These are phyloP conservation scores for Scytalopus superciliaris DNA, from an alignment of 2,113 vertebrate species.

Conservation along the genomic window DNA sequence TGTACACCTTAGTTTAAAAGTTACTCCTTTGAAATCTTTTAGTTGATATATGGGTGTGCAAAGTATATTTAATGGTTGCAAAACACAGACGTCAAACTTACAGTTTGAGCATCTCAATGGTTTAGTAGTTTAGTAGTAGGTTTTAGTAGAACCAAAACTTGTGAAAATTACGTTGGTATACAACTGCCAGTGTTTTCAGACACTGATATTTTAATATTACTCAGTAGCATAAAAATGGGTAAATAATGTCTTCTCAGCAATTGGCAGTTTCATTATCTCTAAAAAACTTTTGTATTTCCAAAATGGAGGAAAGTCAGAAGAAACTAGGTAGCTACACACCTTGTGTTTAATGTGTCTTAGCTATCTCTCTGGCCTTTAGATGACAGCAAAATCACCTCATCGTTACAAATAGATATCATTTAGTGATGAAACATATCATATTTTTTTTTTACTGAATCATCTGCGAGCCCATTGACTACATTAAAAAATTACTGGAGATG, in stretches of 20 bases:
- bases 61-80: neutral
- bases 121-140: too few species aligned
- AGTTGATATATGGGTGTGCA: neutral
- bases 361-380: constrained; percentile 3
- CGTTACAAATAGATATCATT: constrained; percentile 28
- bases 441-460: constrained; percentile 32
- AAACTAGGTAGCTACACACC: neutral
- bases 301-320: neutral
- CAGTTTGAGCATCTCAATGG: neutral
- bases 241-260: neutral
- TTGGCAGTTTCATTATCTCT: neutral
- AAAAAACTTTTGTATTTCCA: neutral
- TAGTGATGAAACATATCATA: constrained; percentile 34
- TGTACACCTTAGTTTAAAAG: neutral
- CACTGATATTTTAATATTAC: neutral
- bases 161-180: neutral
- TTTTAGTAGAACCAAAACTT: neutral
- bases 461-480: constrained; percentile 17
- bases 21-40: neutral
- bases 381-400: constrained; percentile 7
- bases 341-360: neutral
- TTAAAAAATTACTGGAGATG: neutral
- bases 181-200: neutral
- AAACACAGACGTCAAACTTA: neutral
- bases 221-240: neutral